phyloP scores from a whole-genome alignment of 2,797 vertebrate species.

The Crocodylus rhombifer region DNA sequence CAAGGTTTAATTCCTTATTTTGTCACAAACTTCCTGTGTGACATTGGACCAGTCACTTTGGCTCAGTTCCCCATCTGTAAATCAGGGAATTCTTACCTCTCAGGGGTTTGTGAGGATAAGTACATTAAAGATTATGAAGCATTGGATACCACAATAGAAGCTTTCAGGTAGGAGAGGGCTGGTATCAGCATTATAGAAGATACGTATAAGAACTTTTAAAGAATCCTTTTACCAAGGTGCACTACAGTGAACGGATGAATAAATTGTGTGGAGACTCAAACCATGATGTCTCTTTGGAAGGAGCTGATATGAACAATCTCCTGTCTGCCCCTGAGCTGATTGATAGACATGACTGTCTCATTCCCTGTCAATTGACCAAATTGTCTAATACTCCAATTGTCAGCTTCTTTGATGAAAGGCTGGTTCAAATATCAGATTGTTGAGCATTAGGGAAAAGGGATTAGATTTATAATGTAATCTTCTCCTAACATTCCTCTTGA shows the following conservation, averaged over 20 bases:
- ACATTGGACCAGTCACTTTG: background rate
- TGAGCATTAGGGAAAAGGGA: conserved; percentile 40
- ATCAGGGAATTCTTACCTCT: background rate
- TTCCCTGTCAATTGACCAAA: background rate
- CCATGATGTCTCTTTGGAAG: background rate
- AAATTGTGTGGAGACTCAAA: background rate
- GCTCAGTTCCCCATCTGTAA: background rate
- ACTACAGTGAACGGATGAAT: background rate
- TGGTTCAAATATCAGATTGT: conserved; percentile 34
- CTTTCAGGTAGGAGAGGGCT: background rate
- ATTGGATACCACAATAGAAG: background rate
- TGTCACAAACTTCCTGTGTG: background rate
- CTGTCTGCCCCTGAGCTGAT: background rate
- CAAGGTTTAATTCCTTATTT: background rate
- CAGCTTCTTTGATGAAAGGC: conserved; percentile 28
- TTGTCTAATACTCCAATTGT: background rate
- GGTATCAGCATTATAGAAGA: background rate
- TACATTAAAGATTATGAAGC: background rate
- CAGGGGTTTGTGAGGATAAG: background rate
- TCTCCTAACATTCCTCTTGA: conserved; percentile 54
- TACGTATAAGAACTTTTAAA: background rate
- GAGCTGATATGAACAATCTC: background rate
- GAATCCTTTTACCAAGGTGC: background rate
- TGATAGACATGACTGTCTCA: background rate
- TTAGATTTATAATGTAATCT: conserved; percentile 65